Base-by-base conservation (phyloP, 2,113 vertebrate genomes). In the Brachyhypopomus occidentalis region DNA sequence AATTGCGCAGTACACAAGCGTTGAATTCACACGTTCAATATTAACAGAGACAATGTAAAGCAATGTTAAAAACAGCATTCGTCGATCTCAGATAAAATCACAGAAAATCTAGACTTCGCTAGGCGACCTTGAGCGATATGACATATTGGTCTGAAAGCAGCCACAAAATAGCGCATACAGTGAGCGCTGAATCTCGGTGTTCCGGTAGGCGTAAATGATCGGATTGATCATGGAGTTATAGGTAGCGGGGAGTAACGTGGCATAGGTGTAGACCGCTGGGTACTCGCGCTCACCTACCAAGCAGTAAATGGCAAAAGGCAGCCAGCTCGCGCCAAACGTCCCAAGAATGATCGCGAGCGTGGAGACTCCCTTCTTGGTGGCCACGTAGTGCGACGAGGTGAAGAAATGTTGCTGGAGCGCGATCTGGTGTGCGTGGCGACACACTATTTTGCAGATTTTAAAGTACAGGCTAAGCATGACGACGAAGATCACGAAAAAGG, bases 181-280 rank as follows among this genome's bases (percentile, higher is more conserved):
- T 84, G 96, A 96, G 81, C 96, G 95, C 90, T 98, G 98, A 79
- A 99, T 98, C 87, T 99, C 97, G 72, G 97, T 89, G 84, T 98
- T 99, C 75, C 97, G 95, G 91, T 96, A 99, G 89, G 97, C 98
- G n/a, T 99, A 99, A 87, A 99, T 98, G 88, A 99, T 96, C 74
- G 98, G 98, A 82, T 99, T 99, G 92, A 99, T 97, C 97, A 99
- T 98, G 81, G 98, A 99, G 93, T 99, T 99, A 90, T 98, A 99
- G 66, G 98, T 98, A 12, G 97, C 98, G 0, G 98, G 98, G 69
- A 99, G 92, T 59, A 99, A 93, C 0, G 98, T 99, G 83, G 96
- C 96, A 0, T 99, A 98, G 0, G 97, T 98, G 89, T 99, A 99
- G 74, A 98, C 95, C 0, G 94, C 83, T 0, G 98, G 98, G 85